A percentile compares a stretch with the other conserved stretches of the same genome.
Conservation (phyloP, 2,797 vertebrate genomes). For the Phoeniculus purpureus region DNA sequence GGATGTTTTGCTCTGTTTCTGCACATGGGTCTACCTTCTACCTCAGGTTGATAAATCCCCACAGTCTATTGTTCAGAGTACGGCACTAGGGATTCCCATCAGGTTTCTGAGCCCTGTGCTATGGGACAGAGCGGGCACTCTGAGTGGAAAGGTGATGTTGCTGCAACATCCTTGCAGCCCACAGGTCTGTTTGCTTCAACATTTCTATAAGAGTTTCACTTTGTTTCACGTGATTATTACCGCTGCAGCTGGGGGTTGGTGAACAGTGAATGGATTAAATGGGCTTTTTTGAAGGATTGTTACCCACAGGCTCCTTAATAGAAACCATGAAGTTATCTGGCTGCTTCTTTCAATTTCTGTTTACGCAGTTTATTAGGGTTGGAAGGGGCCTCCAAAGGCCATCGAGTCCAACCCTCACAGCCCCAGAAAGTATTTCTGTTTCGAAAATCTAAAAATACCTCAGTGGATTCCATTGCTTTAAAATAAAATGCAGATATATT, state of each 20-base stretch:
- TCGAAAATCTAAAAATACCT: background rate
- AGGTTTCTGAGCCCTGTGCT: background rate
- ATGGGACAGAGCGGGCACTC: fast-evolving
- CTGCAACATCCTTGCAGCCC: background rate
- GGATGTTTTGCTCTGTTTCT: background rate
- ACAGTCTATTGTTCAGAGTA: background rate
- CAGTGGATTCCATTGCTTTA: background rate
- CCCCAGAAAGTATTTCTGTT: background rate
- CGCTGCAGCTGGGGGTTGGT: background rate
- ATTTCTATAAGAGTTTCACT: background rate
- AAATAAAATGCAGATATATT: background rate
- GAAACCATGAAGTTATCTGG: background rate
- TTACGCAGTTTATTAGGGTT: too few relatives aligned
- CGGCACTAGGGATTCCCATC: background rate
- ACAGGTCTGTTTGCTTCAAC: background rate
- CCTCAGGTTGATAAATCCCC: background rate
- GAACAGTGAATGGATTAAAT: background rate
- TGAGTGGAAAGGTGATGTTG: background rate
- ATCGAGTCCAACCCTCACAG: background rate
- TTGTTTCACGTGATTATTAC: background rate
- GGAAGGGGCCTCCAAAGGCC: too few relatives aligned
- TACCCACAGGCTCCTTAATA: background rate
- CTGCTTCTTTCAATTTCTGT: background rate
- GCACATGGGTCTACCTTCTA: background rate
- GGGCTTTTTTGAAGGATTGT: background rate